Base-by-base conservation (phyloP, 2,888 invertebrate species). In the Orchesella flavescens region DNA sequence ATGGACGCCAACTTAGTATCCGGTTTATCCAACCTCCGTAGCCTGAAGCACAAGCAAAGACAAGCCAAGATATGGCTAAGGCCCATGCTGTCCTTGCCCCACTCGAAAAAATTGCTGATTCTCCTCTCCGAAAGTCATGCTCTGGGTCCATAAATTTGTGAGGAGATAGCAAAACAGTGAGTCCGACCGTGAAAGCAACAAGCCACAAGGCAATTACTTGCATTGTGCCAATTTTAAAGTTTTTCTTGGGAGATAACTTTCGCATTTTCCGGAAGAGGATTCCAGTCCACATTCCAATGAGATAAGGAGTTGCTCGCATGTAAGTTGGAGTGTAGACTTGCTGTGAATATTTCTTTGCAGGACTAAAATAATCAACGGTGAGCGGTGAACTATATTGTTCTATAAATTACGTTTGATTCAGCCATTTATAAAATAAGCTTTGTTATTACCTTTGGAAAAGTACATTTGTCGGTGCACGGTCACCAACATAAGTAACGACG, bases 1-100 rank as follows among this genome's bases (percentile, higher is more conserved):
- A 93, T 0, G 95, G 94, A 75, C 94, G 93, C 91, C 95, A 95
- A 0, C 96, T 95, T 59, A 99, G 92, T 69, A 97, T 91, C 0
- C 93, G 92, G 91, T 97, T 95, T 72, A 97, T 92, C 66, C 95
- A 92, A 24, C 95, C 95, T n/a, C 88, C 89, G 68, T 89, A 83
- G 34, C 88, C 89, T 9, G 84, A 86, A 43, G 84, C 83, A 75
- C 89, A 89, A 13, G 88, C 88, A 68, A 87, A 88, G 19, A 89
- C 85, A 1, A 88, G 72, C 89, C 89, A 89, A 15, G 83, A 83
- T 7, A 89, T 73, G 7, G 87, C 86, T 13, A 88, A 17, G 2
- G 86, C 84, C 88, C 89, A 84, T 1, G 79, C 76, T 0, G 85
- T 79, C 21, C 86, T 63, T 9, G 81, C 76, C 17, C 85, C 77